Conservation (phyloP, 2,888 invertebrate species). For the Drosophila longiperda region DNA sequence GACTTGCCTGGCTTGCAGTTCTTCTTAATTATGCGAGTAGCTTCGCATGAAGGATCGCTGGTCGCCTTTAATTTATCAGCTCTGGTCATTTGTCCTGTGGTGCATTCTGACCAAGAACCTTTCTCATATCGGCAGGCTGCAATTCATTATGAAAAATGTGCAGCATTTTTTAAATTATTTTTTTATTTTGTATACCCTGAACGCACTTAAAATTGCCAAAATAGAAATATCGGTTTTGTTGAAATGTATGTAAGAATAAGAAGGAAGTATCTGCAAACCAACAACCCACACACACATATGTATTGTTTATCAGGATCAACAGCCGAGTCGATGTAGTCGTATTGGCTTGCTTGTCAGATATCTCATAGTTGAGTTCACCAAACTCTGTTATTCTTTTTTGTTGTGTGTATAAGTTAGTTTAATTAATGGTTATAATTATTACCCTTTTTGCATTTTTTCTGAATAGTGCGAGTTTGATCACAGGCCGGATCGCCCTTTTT, state of each 20-base stretch:
- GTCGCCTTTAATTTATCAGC: slow-evolving; percentile 93
- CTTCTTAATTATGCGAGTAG: slow-evolving; percentile 92
- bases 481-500: slow-evolving; percentile 94
- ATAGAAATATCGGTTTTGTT: not conserved
- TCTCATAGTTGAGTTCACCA: not conserved
- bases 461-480: slow-evolving; percentile 93
- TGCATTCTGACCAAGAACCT: slow-evolving; percentile 94
- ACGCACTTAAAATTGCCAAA: not conserved
- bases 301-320: not conserved
- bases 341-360: not conserved
- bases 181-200: not conserved
- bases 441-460: slow-evolving; percentile 97
- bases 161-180: not conserved
- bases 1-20: slow-evolving; percentile 93
- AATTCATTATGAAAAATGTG: not conserved
- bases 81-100: slow-evolving; percentile 92
- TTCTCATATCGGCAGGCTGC: slow-evolving; percentile 95
- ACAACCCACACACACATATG: not conserved
- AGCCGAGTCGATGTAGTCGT: not conserved
- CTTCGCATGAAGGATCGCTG: slow-evolving; percentile 92
- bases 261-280: not conserved
- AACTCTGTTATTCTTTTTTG: not conserved
- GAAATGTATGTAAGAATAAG: not conserved
- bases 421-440: slow-evolving; percentile 53
- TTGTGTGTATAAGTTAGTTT: not conserved